Base-by-base conservation (phyloP, 30 jellyfish, hydroid and myxozoan species). In the Hydra vulgaris region DNA sequence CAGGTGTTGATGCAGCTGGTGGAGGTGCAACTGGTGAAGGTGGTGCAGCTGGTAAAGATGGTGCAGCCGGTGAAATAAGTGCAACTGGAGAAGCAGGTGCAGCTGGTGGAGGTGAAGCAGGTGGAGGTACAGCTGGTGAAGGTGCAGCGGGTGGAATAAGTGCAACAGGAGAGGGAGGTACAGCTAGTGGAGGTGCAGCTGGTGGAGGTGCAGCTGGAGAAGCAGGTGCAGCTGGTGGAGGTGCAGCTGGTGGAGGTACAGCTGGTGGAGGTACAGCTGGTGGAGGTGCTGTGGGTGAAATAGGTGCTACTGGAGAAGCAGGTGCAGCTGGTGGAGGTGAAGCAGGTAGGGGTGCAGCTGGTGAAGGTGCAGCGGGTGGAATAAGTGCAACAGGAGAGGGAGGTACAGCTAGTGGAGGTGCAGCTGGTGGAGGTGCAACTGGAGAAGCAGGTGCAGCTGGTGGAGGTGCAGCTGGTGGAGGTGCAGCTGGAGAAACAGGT, bases 191-290 rank as follows among this genome's bases (percentile, higher is more conserved):
- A 21, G 85, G 85, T 23, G 81, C 5, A 0, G 26, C 80, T 0
- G 79, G 23, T 0, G 0, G 27, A 18, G 82, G 25, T 0, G 81
- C 80, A 0, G 27, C 19, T 18, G 0, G 55, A 19, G 54, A 0
- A 0, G 61, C 17, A 16, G 54, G 85, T 0, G 81, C 67, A 0
- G 53, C 20, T 18, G 21, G 79, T 26, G 85, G 82, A 21, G 80
- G 85, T 27, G 82, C 56, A 4, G 83, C 81, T 53, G 85, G 56
- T 8, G 85, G 85, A 18, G 80, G 80, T 52, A 15, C 81, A 26
- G 22, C 54, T 61, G 85, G 84, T 27, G 52, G 84, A 18, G 78
- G 27, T 20, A 25, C 24, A 5, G 79, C 84, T 77, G 79, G 78
- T 20, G 84, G 85, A 15, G 85, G 26, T 8, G 54, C 69, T 26